These are phyloP conservation scores for Trochalopteron elliotii DNA, from an alignment of 2,113 vertebrate genomes.

Conservation along the genomic window DNA sequence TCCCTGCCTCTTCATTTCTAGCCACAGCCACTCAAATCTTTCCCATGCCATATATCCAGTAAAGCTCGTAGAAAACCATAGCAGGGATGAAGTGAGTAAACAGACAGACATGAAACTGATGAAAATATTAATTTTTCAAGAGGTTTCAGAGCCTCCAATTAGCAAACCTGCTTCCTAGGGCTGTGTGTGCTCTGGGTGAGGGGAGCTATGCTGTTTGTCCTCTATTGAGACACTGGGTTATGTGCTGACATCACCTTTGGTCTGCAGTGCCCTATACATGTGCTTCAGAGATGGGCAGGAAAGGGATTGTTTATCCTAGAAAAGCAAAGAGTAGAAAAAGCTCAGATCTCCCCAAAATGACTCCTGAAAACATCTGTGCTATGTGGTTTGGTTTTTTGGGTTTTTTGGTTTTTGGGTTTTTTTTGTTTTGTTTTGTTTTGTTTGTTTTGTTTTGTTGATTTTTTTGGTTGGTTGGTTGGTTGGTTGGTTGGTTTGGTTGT, in stretches of 20 bases:
- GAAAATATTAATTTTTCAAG: slow-evolving; percentile 50
- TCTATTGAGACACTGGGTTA: not conserved
- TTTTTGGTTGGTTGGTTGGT: not conserved
- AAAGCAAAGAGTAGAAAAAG: not conserved
- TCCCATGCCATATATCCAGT: not conserved
- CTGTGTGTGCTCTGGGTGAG: not conserved
- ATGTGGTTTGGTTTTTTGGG: not conserved
- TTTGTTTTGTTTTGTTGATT: not conserved
- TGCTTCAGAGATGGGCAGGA: not conserved
- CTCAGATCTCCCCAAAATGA: not conserved
- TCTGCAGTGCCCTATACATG: not conserved
- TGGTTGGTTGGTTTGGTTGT: not conserved
- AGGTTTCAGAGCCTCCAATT: slow-evolving; percentile 11
- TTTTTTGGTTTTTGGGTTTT: not conserved
- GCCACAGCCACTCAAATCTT: not conserved
- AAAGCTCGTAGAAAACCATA: not conserved
- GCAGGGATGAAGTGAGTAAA: slow-evolving; percentile 11
- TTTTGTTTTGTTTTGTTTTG: not conserved
- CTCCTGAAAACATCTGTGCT: not conserved
- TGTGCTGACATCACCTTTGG: not conserved
- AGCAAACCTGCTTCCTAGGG: not conserved
- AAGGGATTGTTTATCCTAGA: not conserved
- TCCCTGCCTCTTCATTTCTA: not conserved
- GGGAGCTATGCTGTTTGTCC: not conserved
- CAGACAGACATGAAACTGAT: slow-evolving; percentile 23